phyloP scores from a whole-genome alignment of 2,888 invertebrate species.

The Apodemia duryi region DNA sequence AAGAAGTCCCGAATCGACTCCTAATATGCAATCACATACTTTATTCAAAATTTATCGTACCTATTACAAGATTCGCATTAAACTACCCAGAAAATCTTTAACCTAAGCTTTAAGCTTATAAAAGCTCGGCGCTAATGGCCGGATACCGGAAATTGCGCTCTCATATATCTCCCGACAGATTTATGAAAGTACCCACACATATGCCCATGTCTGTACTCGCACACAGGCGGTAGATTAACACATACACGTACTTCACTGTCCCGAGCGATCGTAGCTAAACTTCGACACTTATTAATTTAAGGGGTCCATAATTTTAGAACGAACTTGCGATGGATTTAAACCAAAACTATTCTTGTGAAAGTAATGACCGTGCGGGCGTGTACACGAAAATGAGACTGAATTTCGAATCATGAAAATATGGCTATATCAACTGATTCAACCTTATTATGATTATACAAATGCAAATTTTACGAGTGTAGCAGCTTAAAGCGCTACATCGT shows the following conservation, averaged over 20 bases:
- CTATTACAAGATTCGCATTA: constrained; percentile 80
- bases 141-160: constrained; percentile 94
- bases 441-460: constrained; percentile 24
- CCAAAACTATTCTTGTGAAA: constrained; percentile 29
- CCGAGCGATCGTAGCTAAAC: constrained; percentile 47
- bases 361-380: constrained; percentile 6
- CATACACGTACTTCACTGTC: constrained; percentile 36
- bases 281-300: constrained; percentile 75
- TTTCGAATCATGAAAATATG: not conserved
- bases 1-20: constrained; percentile 75
- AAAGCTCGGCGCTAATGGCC: constrained; percentile 87
- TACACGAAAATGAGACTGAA: not conserved
- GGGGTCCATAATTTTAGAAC: constrained; percentile 65
- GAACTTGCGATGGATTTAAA: constrained; percentile 42
- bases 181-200: constrained; percentile 90
- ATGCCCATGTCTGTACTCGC: constrained; percentile 70
- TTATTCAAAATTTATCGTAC: constrained; percentile 78
- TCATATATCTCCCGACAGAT: constrained; percentile 94
- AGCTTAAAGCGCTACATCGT: constrained; percentile 55
- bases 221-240: constrained; percentile 39
- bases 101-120: constrained; percentile 83
- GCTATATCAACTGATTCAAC: not conserved
- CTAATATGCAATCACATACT: constrained; percentile 79
- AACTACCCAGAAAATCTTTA: constrained; percentile 80
- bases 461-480: constrained; percentile 58